Evolutionary conservation across 2,797 vertebrate genomes (phyloP).

Genomic region (Liasis olivaceus): DNA sequence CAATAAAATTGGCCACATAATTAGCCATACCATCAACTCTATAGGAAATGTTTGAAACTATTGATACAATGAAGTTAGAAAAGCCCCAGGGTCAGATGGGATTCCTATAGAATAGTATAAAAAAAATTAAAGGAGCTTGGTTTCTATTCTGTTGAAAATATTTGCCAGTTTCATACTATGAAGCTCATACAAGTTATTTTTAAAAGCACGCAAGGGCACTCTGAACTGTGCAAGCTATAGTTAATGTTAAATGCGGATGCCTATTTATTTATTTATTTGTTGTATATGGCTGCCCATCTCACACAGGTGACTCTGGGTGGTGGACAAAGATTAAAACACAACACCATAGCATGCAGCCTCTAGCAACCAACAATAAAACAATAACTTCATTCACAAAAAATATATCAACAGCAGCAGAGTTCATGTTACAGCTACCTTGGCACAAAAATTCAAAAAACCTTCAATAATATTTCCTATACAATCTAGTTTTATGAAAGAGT

Average conservation of each 20-base stretch:
- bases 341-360: background rate
- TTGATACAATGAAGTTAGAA: background rate
- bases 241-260: background rate
- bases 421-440: background rate
- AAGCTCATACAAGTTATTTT: background rate
- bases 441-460: background rate
- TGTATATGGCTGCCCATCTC: background rate
- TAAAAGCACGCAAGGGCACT: background rate
- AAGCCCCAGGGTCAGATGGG: background rate
- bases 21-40: background rate
- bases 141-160: background rate
- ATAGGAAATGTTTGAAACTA: background rate
- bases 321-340: background rate
- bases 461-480: background rate
- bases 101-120: background rate
- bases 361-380: background rate
- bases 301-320: background rate
- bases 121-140: background rate
- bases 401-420: background rate
- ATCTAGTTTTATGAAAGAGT: background rate
- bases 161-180: background rate
- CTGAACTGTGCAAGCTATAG: background rate
- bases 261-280: background rate
- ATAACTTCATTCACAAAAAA: background rate
- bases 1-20: background rate